Percentiles rank a stretch among this genome's conserved stretches.
Evolutionary conservation across 92 coral and sea anemone species (phyloP).

Genomic region (Epizoanthus scotinus): DNA sequence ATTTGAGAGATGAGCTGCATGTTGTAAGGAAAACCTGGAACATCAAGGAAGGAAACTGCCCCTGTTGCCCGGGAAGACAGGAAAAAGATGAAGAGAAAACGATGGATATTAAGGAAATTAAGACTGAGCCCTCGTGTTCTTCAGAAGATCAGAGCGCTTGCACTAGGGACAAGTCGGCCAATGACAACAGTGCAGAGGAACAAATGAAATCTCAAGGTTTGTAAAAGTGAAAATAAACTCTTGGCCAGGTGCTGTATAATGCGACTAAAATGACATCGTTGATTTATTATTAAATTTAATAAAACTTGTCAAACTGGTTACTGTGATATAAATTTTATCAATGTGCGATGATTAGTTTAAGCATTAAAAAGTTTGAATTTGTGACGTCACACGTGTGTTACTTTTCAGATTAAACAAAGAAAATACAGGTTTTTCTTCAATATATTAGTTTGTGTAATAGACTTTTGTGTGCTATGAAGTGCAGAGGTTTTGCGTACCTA

Average conservation of each 20-base stretch:
- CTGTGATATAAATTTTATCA: too few species aligned
- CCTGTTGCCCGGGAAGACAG: constrained; percentile 57
- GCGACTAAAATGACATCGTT: too few species aligned
- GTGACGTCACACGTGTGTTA: too few species aligned
- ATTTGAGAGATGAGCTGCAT: constrained; percentile 83
- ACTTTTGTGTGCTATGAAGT: too few species aligned
- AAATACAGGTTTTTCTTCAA: too few species aligned
- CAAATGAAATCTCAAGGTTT: constrained; percentile 1
- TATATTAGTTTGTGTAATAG: too few species aligned
- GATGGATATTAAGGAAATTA: neutral
- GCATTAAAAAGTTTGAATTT: too few species aligned
- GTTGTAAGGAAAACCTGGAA: constrained; percentile 72
- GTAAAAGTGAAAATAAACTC: neutral
- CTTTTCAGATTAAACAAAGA: too few species aligned
- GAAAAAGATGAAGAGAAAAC: constrained; percentile 1
- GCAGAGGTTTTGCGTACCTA: too few species aligned
- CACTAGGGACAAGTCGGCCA: constrained; percentile 11
- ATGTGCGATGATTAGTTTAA: too few species aligned
- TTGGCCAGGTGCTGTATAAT: neutral
- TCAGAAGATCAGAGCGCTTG: neutral
- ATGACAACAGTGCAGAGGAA: neutral
- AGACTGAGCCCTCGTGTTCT: neutral
- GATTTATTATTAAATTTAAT: too few species aligned
- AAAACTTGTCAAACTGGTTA: too few species aligned
- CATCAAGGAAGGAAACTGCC: constrained; percentile 63